Base-by-base conservation (phyloP, 2,113 vertebrate species). In the Perca flavescens region DNA sequence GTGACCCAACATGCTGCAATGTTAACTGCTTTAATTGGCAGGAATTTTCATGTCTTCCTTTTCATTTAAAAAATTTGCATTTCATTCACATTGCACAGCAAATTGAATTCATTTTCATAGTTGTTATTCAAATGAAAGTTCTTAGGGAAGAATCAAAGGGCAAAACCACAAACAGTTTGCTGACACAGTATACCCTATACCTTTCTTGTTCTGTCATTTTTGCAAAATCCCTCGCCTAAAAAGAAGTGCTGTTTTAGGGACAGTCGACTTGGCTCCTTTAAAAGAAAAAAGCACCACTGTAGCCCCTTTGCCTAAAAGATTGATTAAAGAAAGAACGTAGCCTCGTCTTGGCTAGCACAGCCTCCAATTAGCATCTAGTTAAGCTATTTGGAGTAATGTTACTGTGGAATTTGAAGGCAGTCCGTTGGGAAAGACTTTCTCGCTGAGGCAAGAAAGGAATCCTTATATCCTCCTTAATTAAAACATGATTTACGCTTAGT, bases 401-500 rank as follows among this genome's bases (percentile, higher is more conserved):
- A 68, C 83, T 68, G 83, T 84, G 73, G 89, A 94, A 91, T 92
- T 84, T 87, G 66, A 92, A 93, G 84, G 82, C 80, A 85, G 86
- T 94, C 94, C 74, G 7, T 82, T 70, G 90, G 92, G 94, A 91
- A 90, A 91, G 81, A 80, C 73, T 87, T 84, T 73, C 78, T 89
- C 69, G 28, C 72, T 81, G 68, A 83, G 89, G 91, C 87, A 91
- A 89, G 79, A 92, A 90, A 90, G 80, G 67, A 90, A 94, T 89
- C 91, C 89, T 91, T 92, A 88, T 85, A 93, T 93, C 91, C 86
- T 79, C 83, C 84, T 92, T 95, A 92, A 95, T 96, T 96, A 94
- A 94, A 94, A 94, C 90, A 95, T 87, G 90, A 94, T 94, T 94
- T 93, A 91, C 82, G 79, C 87, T 92, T 94, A 91, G 91, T 74